Evolutionary conservation across 1,140 invertebrate species (phyloP).

Genomic region (Chionoecetes opilio): DNA sequence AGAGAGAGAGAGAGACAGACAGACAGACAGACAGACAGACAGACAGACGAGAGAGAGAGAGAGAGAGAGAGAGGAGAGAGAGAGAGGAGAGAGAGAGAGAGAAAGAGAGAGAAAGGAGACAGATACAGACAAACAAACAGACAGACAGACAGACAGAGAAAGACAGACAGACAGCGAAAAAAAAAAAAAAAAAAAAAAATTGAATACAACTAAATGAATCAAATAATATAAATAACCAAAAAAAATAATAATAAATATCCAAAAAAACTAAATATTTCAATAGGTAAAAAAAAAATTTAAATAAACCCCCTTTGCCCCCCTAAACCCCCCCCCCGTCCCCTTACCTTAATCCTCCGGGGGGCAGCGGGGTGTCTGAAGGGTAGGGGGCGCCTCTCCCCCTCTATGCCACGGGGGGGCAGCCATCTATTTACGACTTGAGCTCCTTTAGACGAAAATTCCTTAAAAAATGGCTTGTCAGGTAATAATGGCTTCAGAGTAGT

Average conservation of each 20-base stretch:
- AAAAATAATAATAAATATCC: neutral
- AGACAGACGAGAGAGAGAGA: no score
- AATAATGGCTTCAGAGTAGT: neutral
- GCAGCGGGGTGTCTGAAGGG: neutral
- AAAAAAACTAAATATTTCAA: neutral
- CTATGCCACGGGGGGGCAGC: neutral
- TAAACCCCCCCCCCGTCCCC: neutral
- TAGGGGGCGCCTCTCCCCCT: conserved; percentile 15
- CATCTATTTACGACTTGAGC: neutral
- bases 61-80: neutral
- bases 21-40: neutral
- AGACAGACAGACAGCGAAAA: neutral
- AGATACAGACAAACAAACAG: no score
- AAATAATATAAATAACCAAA: neutral
- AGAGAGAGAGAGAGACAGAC: neutral
- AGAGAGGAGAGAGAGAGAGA: neutral
- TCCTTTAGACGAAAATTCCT: conserved; percentile 12
- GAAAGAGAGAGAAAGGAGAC: conserved; percentile 31
- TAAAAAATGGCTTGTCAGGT: neutral
- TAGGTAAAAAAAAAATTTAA: neutral
- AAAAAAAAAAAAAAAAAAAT: neutral
- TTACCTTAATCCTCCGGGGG: neutral
- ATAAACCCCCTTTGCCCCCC: neutral
- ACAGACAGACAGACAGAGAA: neutral
- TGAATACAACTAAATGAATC: neutral